Evolutionary conservation across 2,797 vertebrate species (phyloP).

Genomic region (Rhinophrynus dorsalis): DNA sequence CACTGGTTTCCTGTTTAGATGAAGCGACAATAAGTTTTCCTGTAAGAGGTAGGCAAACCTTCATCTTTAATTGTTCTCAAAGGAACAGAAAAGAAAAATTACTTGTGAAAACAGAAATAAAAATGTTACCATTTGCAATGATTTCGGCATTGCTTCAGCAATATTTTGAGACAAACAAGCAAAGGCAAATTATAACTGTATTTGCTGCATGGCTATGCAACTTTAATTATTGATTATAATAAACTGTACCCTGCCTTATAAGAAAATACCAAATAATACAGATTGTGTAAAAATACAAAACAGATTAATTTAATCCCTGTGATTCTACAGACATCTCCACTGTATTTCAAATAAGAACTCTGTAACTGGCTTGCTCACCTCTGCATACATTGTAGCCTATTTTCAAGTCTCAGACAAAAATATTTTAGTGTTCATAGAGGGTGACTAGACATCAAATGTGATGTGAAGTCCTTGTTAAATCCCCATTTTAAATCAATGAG

Average conservation of each 20-base stretch:
- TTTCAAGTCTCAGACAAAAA: too few species aligned
- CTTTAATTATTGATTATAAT: constrained; percentile 18
- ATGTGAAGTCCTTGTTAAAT: too few species aligned
- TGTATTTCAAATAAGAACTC: too few species aligned
- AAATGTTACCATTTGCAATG: constrained; percentile 9
- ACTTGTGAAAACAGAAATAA: constrained; percentile 26
- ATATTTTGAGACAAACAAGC: background rate
- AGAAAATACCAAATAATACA: too few species aligned
- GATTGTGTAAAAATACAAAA: too few species aligned
- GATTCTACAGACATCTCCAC: too few species aligned
- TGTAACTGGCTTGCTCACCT: too few species aligned
- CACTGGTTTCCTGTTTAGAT: background rate
- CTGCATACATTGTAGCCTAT: too few species aligned
- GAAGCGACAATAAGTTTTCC: background rate
- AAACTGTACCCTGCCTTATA: background rate
- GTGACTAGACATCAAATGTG: too few species aligned
- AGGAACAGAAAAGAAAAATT: constrained; percentile 25
- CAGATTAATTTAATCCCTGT: too few species aligned
- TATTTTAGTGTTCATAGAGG: too few species aligned
- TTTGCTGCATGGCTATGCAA: background rate
- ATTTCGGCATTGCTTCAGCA: constrained; percentile 18
- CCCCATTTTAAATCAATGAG: too few species aligned
- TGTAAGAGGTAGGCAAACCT: constrained; percentile 6
- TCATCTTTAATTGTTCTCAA: constrained; percentile 34
- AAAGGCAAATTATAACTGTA: constrained; percentile 25